Base-by-base conservation (phyloP, 2,888 invertebrate genomes). In the Microplitis deprimator region DNA sequence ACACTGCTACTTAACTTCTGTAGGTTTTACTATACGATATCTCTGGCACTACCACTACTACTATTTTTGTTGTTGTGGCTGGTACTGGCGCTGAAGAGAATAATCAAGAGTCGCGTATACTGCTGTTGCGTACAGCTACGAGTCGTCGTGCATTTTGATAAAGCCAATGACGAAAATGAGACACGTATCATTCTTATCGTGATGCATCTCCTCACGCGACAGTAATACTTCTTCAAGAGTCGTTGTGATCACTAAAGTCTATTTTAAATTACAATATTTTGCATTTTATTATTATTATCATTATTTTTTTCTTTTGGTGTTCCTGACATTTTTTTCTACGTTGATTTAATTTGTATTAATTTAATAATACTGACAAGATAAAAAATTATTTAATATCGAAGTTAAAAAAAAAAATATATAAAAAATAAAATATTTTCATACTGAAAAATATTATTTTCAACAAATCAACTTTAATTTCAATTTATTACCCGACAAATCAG, bases 201-300 rank as follows among this genome's bases (percentile, higher is more conserved):
- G 76, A 71, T 76, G 86, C 91, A 82, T 91, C 91, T 82, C 91
- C 91, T 83, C 91, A 91, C 92, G 91, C 91, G 80, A 91, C 91
- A 83, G 81, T 79, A 61, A 73, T 75, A 71, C 67, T 75, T 64
- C 71, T 76, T 67, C 10, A 60, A 64, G 75, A 71, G 50, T 40
- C 64, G 69, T 65, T 78, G 77, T 77, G 10, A 50, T 67, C 77
- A 76, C 78, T 77, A 77, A 77, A 72, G 73, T 79, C 79, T 69
- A 79, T 78, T 80, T 78, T 79, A 77, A 67, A 79, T 76, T 77
- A 20, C n/a, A 68, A 77, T 77, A 68, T 40, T 68, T 62, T 62
- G 17, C 62, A 62, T 62, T 62, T 67, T 67, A 20, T 67, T 67
- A 38, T 67, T 39, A 29, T 38, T 20, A 20, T 20, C 1, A 20